phyloP scores from a whole-genome alignment of 2,113 vertebrate genomes.

The Bubalus kerabau region DNA sequence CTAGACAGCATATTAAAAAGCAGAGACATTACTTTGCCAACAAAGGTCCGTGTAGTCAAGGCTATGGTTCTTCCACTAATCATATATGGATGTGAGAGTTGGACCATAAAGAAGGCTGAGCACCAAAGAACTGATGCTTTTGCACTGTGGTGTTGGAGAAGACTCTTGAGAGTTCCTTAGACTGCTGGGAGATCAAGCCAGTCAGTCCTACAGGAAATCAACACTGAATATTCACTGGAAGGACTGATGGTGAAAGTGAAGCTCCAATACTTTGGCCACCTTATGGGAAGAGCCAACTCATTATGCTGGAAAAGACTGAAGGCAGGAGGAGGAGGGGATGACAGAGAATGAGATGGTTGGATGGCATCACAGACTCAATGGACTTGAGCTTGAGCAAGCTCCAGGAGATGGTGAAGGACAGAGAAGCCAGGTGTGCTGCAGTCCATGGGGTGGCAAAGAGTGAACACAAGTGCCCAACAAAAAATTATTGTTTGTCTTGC shows the following conservation, averaged over 20 bases:
- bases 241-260: not conserved
- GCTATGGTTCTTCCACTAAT: not conserved
- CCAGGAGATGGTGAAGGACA: not conserved
- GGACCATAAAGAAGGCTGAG: not conserved
- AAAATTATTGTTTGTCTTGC: not conserved
- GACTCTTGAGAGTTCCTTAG: not conserved
- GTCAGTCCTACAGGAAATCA: not conserved
- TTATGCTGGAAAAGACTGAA: not conserved
- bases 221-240: not conserved
- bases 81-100: not conserved
- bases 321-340: not conserved
- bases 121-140: not conserved
- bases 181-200: not conserved
- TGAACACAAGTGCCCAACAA: not conserved
- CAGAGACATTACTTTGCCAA: not conserved
- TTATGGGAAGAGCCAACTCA: not conserved
- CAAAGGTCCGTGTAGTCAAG: not conserved
- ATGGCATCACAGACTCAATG: not conserved
- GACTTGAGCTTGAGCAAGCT: not conserved
- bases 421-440: not conserved
- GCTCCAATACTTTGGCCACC: not conserved
- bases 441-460: not conserved
- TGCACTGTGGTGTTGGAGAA: not conserved
- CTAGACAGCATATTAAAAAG: not conserved
- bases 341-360: not conserved